Base-by-base conservation (phyloP, 2,113 vertebrate species). In the Bostrychus sinensis region DNA sequence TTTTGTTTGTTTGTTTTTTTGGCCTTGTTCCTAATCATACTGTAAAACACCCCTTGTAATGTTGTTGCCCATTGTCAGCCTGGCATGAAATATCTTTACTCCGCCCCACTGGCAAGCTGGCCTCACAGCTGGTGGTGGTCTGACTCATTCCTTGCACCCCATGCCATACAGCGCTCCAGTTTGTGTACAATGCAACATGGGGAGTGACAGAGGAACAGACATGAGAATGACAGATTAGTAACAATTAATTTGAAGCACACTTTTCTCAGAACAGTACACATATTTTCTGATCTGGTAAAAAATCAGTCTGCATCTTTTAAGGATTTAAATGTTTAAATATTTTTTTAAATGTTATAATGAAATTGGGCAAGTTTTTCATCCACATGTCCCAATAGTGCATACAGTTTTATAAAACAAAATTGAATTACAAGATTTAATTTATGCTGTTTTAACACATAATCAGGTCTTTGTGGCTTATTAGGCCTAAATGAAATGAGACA, bases 61-160 rank as follows among this genome's bases (percentile, higher is more conserved):
- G 60, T 72, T 60, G 64, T 53, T 38, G 60, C 51, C 67, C 26
- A 42, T 57, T 66, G 60, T 53, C 72, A 62, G 39, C 68, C 42
- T 74, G 59, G 61, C 60, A 56, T 78, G 64, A 81, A 81, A 80
- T 67, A 64, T 70, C 70, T 76, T 74, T 76, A 70, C 72, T 84
- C 75, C 75, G 60, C 65, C 70, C 69, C 61, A 58, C 66, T 77
- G 77, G 65, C 77, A 75, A 56, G 56, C 64, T 38, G 62, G 23
- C 66, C 79, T 80, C 86, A 80, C 84, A 88, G 89, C 86, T 86
- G 81, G 86, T 86, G 84, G 86, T 82, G 79, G 86, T 67, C 83
- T 91, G 85, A 91, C 79, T 88, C 86, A 88, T 77, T 84, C 72
- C 57, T 63, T 75, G 72, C 67, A 77, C 86, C 84, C 84, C 88